A percentile compares a stretch with the other conserved stretches of the same genome.
Evolutionary conservation across 1,140 invertebrate genomes (phyloP).

Genomic region (Zaprionus vittiger): DNA sequence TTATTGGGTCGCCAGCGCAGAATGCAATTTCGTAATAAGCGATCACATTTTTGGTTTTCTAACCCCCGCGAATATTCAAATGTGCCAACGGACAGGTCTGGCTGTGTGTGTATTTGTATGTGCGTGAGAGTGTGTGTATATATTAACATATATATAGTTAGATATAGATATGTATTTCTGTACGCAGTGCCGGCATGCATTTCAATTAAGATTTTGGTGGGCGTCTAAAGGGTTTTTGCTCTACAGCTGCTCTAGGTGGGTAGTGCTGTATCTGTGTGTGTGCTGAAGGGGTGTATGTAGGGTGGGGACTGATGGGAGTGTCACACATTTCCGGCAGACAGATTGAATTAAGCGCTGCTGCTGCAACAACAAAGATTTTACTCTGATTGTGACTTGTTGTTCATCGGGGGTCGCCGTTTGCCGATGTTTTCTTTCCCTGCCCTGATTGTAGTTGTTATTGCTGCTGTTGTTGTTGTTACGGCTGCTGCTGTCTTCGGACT

Average conservation of each 20-base stretch:
- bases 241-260: not conserved
- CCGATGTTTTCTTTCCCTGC: slow-evolving; percentile 1
- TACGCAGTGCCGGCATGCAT: slow-evolving; percentile 56
- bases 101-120: not conserved
- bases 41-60: slow-evolving; percentile 46
- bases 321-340: slow-evolving; percentile 55
- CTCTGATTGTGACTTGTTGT: slow-evolving; percentile 58
- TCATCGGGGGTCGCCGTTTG: slow-evolving; percentile 31
- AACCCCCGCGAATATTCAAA: slow-evolving; percentile 60
- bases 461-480: not conserved
- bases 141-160: slow-evolving; percentile 4
- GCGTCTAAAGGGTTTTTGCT: slow-evolving; percentile 25
- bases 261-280: not conserved
- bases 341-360: slow-evolving; percentile 54
- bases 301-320: slow-evolving; percentile 16
- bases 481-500: slow-evolving; percentile 23
- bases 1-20: slow-evolving; percentile 69
- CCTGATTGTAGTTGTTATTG: not conserved
- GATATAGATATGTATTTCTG: slow-evolving; percentile 18
- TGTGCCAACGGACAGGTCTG: slow-evolving; percentile 3
- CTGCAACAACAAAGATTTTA: slow-evolving; percentile 34
- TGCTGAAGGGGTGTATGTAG: not conserved
- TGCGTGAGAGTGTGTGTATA: not conserved
- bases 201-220: slow-evolving; percentile 49
- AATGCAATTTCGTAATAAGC: slow-evolving; percentile 67